Evolutionary conservation across 2,113 vertebrate genomes (phyloP).

Genomic region (Gopherus evgoodei): DNA sequence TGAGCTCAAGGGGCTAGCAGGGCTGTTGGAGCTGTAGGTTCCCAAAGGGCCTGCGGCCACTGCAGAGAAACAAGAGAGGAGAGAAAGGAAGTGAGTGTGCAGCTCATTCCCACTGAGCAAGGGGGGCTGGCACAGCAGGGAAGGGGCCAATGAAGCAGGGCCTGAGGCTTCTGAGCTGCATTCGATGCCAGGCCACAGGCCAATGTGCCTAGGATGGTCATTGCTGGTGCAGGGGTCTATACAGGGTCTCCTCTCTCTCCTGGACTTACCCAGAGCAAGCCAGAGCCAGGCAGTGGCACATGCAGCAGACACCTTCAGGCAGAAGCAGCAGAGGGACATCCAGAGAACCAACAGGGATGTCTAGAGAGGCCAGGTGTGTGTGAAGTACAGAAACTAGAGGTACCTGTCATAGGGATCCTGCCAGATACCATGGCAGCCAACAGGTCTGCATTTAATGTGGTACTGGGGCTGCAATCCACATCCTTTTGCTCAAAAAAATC

Average conservation of each 20-base stretch:
- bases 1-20: constrained; percentile 95
- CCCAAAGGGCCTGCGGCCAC: constrained; percentile 84
- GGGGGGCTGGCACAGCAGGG: neutral
- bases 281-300: rapidly evolving
- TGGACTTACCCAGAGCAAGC: neutral
- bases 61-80: constrained; percentile 59
- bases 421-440: neutral
- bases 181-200: neutral
- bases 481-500: neutral
- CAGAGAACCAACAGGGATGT: neutral
- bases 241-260: neutral
- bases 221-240: neutral
- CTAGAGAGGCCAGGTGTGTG: neutral
- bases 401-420: neutral
- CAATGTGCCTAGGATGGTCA: neutral
- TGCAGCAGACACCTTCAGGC: rapidly evolving
- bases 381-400: neutral
- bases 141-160: neutral
- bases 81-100: neutral
- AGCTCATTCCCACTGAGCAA: neutral
- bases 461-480: neutral
- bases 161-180: neutral
- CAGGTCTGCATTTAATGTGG: neutral
- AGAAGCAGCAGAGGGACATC: neutral
- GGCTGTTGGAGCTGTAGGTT: constrained; percentile 95